These are phyloP conservation scores for Microctonus hyperodae DNA, from an alignment of 2,888 invertebrate species.

Conservation along the genomic window DNA sequence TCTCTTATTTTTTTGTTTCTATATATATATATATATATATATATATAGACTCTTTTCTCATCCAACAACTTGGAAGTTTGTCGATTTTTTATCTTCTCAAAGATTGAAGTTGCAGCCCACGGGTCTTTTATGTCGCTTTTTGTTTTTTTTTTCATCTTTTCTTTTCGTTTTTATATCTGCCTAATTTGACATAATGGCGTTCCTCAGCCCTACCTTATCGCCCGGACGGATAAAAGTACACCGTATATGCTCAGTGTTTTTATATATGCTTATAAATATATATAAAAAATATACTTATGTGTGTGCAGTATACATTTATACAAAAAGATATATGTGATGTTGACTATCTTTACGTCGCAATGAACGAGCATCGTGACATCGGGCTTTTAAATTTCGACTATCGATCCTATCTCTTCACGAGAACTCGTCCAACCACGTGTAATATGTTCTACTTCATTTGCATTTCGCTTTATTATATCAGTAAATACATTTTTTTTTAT, in stretches of 20 bases:
- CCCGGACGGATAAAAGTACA: slow-evolving; percentile 32
- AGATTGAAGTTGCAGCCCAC: slow-evolving; percentile 17
- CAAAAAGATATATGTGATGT: too few relatives aligned
- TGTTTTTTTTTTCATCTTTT: not conserved
- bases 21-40: not conserved
- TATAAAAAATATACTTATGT: too few relatives aligned
- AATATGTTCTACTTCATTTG: slow-evolving; percentile 14
- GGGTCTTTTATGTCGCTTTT: not conserved
- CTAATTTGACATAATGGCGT: slow-evolving; percentile 47
- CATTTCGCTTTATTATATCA: slow-evolving; percentile 8
- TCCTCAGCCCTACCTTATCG: slow-evolving; percentile 38
- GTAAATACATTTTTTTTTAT: slow-evolving; percentile 1
- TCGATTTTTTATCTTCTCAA: slow-evolving; percentile 6
- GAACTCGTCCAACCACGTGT: slow-evolving; percentile 14
- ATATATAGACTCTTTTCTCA: not conserved
- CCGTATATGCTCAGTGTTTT: not conserved
- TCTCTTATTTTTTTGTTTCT: not conserved
- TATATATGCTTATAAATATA: too few relatives aligned
- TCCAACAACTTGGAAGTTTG: not conserved
- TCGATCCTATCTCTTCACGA: slow-evolving; percentile 31
- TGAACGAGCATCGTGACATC: slow-evolving; percentile 21
- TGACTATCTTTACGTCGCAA: slow-evolving; percentile 35
- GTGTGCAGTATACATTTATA: slow-evolving; percentile 18
- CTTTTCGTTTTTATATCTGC: slow-evolving; percentile 39
- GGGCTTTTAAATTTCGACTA: slow-evolving; percentile 30